Evolutionary conservation across 2,888 invertebrate species (phyloP).

Genomic region (Cryptocheilus praepositus): DNA sequence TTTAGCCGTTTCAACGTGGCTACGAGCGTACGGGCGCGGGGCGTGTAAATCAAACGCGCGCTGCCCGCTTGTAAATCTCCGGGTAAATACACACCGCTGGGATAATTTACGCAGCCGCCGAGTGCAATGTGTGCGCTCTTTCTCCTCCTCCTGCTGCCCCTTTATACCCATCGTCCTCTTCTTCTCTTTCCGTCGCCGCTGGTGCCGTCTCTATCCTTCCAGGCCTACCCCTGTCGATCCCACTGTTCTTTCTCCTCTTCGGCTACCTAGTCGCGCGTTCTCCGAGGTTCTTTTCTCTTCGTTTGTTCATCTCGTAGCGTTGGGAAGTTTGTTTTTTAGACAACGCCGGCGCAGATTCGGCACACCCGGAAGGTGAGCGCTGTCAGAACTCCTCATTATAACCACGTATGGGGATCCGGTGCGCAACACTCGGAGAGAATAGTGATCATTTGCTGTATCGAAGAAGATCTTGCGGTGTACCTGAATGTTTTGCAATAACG

Average conservation of each 20-base stretch:
- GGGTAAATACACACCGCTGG: constrained; percentile 71
- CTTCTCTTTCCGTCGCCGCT: constrained; percentile 4
- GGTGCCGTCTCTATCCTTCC: background rate
- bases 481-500: too few relatives aligned
- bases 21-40: constrained; percentile 45
- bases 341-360: constrained; percentile 17
- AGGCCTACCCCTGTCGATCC: background rate
- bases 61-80: constrained; percentile 72
- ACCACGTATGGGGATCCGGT: background rate
- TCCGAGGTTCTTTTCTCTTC: background rate
- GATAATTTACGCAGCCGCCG: constrained; percentile 73
- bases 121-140: constrained; percentile 21
- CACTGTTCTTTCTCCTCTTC: background rate
- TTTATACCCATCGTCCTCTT: background rate
- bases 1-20: constrained; percentile 57
- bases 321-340: background rate
- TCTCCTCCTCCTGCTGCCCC: background rate
- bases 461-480: too few relatives aligned
- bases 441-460: too few relatives aligned
- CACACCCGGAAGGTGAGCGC: constrained; percentile 47
- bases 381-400: constrained; percentile 49
- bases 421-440: too few relatives aligned
- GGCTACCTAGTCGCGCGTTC: background rate
- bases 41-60: constrained; percentile 73
- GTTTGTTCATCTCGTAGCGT: background rate